These are phyloP conservation scores for Acronicta aceris DNA, from an alignment of 2,888 invertebrate genomes.

Conservation along the genomic window DNA sequence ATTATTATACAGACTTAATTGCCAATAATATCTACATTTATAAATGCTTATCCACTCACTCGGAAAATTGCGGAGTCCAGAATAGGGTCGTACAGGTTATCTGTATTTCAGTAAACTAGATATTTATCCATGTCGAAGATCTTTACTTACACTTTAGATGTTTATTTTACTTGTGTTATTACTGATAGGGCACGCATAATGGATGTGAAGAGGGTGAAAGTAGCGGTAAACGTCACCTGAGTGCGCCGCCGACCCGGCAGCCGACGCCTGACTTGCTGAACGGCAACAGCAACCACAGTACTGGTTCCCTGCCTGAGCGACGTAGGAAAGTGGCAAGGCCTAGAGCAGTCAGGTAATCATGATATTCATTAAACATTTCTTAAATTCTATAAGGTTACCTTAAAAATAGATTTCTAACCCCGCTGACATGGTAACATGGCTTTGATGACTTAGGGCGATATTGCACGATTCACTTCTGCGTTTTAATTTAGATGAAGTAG, in stretches of 20 bases:
- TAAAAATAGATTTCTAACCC: too few species aligned
- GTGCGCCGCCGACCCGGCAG: constrained; percentile 85
- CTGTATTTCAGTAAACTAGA: constrained; percentile 48
- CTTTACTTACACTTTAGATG: constrained; percentile 23
- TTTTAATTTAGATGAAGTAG: too few species aligned
- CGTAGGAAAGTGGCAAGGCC: constrained; percentile 79
- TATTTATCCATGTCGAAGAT: constrained; percentile 18
- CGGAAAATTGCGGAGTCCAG: constrained; percentile 30
- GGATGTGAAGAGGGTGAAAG: constrained; percentile 80
- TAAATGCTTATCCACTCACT: constrained; percentile 14
- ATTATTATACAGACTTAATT: too few species aligned
- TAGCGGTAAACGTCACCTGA: constrained; percentile 78
- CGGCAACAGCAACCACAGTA: constrained; percentile 87
- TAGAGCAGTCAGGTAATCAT: constrained; percentile 73
- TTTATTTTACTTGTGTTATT: constrained; percentile 37
- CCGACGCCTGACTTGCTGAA: constrained; percentile 84
- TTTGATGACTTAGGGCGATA: too few species aligned
- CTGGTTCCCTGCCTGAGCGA: constrained; percentile 83
- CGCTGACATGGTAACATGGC: too few species aligned
- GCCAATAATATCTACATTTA: background rate
- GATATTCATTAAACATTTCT: background rate
- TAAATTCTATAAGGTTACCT: too few species aligned
- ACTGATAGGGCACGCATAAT: constrained; percentile 70
- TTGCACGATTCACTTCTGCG: too few species aligned
- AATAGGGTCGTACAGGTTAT: constrained; percentile 47